Evolutionary conservation across 2,888 invertebrate species (phyloP).

Genomic region (Mythimna loreyi): DNA sequence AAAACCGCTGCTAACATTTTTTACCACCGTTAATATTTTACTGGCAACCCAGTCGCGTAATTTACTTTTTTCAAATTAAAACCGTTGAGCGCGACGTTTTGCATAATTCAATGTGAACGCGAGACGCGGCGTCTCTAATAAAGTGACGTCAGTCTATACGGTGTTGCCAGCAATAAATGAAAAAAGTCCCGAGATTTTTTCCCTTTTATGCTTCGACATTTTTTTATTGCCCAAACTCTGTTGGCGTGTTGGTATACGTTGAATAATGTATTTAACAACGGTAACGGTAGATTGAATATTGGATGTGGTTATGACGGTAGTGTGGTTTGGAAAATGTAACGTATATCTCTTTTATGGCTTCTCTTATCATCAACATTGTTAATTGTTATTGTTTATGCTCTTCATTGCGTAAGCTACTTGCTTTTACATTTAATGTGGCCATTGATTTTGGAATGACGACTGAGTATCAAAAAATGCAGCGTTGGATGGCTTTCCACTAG

Average conservation of each 20-base stretch:
- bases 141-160: constrained; percentile 55
- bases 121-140: constrained; percentile 56
- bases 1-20: constrained; percentile 33
- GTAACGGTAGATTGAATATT: constrained; percentile 44
- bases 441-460: too few relatives aligned
- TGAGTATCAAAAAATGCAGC: too few relatives aligned
- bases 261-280: constrained; percentile 59
- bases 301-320: constrained; percentile 23
- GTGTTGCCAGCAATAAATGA: constrained; percentile 63
- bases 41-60: constrained; percentile 63
- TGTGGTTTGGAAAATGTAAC: constrained; percentile 13
- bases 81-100: constrained; percentile 61
- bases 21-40: constrained; percentile 54
- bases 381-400: constrained; percentile 27
- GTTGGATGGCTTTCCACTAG: too few relatives aligned
- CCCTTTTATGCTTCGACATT: constrained; percentile 39
- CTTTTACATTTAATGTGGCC: background rate
- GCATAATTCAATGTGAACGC: constrained; percentile 70
- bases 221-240: constrained; percentile 49
- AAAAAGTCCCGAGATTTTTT: constrained; percentile 55
- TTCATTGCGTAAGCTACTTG: background rate
- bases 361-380: constrained; percentile 21
- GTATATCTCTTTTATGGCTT: constrained; percentile 26
- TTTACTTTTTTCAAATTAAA: constrained; percentile 71
- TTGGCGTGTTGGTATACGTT: constrained; percentile 43